Evolutionary conservation across 2,797 vertebrate species (phyloP), one percentile per base, ranked within the genome.

Genomic region (Pyrocephalus nanus): DNA sequence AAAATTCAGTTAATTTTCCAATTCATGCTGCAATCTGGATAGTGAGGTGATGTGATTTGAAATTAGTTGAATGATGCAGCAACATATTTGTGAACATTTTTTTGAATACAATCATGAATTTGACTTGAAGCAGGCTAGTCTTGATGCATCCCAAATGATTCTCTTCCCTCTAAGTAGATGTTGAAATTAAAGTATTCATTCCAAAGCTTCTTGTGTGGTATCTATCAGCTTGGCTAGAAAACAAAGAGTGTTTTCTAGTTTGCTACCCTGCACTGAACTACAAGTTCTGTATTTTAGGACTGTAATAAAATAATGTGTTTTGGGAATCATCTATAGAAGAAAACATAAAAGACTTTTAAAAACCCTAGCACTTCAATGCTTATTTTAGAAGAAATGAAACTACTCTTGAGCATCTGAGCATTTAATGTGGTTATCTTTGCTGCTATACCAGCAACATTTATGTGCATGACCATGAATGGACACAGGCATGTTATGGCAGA

Each of bases 291-390:
- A 18, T 57, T 64, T 75, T 26, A 38, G 38, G 6, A 42, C 18
- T 58, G 8, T 19, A 76, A 76, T 57, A 71, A 79, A 40, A 55
- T 20, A 22, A 43, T 14, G 11, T 38, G 3, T 17, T 88, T 81
- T 54, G 8, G 58, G 13, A 58, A 45, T 50, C 6, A 40, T 13
- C 22, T 64, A 7, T 9, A 53, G 30, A 69, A 30, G 12, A 51
- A 73, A 54, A 15, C 3, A 60, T 5, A 21, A 54, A 70, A 71
- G 11, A 40, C 36, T 38, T 43, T 15, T 15, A 26, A 25, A 53
- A 18, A 2, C 0, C 0, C 0, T 7, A 36, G 2, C 7, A 4
- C 4, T 75, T 51, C 43, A n/a, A 53, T 36, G 7, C 2, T 65
- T 55, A 32, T 55, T 89, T 71, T 80, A 27, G 16, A 61, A 80